phyloP scores from a whole-genome alignment of 2,797 vertebrate genomes.

The Melanotaenia pygmaea region DNA sequence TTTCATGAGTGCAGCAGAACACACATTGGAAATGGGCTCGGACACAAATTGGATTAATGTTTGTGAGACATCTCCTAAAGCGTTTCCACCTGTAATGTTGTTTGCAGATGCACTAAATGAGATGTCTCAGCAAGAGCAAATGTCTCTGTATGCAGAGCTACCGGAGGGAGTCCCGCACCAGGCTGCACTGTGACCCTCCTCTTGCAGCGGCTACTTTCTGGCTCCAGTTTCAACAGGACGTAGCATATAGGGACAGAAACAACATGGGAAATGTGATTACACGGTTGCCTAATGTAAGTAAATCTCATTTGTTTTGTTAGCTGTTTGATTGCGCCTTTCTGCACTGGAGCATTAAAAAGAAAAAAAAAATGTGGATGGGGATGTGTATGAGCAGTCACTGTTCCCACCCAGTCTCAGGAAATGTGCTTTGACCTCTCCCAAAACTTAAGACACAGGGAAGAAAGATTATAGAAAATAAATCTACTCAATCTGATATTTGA shows the following conservation, averaged over 20 bases:
- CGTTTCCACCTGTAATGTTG: conserved; percentile 81
- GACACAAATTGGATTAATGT: conserved; percentile 82
- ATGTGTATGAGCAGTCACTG: conserved; percentile 40
- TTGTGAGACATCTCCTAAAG: conserved; percentile 76
- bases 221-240: conserved; percentile 49
- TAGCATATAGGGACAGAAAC: conserved; percentile 62
- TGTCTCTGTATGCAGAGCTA: conserved; percentile 62
- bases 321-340: conserved; percentile 67
- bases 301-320: conserved; percentile 76
- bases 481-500: conserved; percentile 1
- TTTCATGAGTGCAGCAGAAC: conserved; percentile 75
- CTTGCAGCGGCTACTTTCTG: conserved; percentile 46
- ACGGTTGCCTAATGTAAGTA: conserved; percentile 71
- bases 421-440: conserved; percentile 24
- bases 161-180: conserved; percentile 52
- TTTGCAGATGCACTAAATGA: conserved; percentile 79
- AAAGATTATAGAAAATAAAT: neutral
- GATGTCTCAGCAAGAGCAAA: conserved; percentile 65
- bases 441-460: neutral
- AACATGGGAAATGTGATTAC: conserved; percentile 78
- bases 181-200: conserved; percentile 65
- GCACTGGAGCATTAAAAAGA: conserved; percentile 41
- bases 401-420: conserved; percentile 48
- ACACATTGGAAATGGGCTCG: conserved; percentile 74
- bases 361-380: conserved; percentile 56